These are phyloP conservation scores for Jaculus jaculus DNA, from an alignment of 2,113 vertebrate species.

Conservation along the genomic window DNA sequence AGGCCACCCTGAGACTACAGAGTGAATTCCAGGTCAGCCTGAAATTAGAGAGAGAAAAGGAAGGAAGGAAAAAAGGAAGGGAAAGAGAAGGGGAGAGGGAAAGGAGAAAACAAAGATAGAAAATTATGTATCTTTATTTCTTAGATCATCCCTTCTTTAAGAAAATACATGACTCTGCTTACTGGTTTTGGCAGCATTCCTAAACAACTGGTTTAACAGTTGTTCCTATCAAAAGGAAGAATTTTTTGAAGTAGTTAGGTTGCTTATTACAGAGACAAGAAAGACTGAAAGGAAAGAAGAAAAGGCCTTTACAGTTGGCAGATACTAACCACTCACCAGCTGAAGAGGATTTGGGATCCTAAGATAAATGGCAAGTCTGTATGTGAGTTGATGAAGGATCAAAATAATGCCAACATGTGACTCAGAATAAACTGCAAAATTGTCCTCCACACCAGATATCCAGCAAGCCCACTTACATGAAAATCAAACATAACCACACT, in stretches of 20 bases:
- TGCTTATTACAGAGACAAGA: neutral
- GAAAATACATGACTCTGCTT: neutral
- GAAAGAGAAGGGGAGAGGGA: too few species aligned
- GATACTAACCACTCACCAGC: neutral
- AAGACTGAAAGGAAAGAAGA: neutral
- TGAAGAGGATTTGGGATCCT: neutral
- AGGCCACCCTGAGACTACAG: too few species aligned
- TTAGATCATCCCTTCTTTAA: neutral
- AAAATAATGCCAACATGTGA: neutral
- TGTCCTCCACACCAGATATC: neutral
- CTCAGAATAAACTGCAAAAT: neutral
- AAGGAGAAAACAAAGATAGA: too few species aligned
- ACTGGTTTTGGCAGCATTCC: neutral
- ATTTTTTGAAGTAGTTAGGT: too few species aligned
- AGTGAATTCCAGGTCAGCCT: too few species aligned
- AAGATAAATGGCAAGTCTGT: neutral
- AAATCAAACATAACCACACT: neutral
- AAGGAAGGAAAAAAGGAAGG: too few species aligned
- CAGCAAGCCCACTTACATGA: neutral
- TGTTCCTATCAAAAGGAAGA: neutral
- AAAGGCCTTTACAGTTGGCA: neutral
- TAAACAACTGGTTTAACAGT: neutral
- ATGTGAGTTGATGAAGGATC: neutral
- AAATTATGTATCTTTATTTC: conserved; percentile 19
- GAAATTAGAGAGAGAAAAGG: too few species aligned